Base-by-base conservation (phyloP, 2,113 vertebrate species). In the Muscicapa adusta region DNA sequence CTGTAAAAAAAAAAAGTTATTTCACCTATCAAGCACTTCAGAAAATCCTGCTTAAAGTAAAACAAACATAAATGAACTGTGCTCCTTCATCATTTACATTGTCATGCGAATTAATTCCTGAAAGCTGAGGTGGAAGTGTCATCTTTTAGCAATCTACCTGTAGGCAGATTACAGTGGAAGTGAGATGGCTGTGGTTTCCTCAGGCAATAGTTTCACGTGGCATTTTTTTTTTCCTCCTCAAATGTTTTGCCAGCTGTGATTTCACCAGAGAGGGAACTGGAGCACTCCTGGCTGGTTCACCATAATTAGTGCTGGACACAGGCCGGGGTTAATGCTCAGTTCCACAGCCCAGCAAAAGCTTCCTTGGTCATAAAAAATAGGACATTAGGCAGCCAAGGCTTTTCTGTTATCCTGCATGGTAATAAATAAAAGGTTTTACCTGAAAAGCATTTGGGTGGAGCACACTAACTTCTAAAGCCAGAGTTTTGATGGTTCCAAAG, bases 41-140 rank as follows among this genome's bases (percentile, higher is more conserved):
- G 47, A 67, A 95, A 93, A 78, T 31, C 72, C 50, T 83, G 36
- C 51, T 75, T n/a, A 75, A 88, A 96, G 92, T 87, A 92, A 95
- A 96, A 80, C 5, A 1, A 71, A 40, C 16, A 63, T 18, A 66
- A 73, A 58, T 0, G 1, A 82, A 56, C 12, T 47, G 42, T 36
- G 33, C 34, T 73, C 26, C 71, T 28, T 25, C 43, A 68, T 24
- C 1, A 67, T 36, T 88, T 70, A 33, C 8, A 62, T 2, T 71
- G n/a, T 38, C 22, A 76, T 12, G 47, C 16, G 26, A 85, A 94
- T 34, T 33, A 60, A 78, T 7, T 72, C 72, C 85, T 74, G 77
- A 70, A 76, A 96, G 78, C 15, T 85, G 71, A 94, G 57, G 19
- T 62, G 89, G 70, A 60, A 74, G 42, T 26, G 75, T 23, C 70